Percentiles rank a stretch among this genome's conserved stretches.
phyloP scores from a whole-genome alignment of 2,888 invertebrate genomes.

The Agrenia bidenticulata region DNA sequence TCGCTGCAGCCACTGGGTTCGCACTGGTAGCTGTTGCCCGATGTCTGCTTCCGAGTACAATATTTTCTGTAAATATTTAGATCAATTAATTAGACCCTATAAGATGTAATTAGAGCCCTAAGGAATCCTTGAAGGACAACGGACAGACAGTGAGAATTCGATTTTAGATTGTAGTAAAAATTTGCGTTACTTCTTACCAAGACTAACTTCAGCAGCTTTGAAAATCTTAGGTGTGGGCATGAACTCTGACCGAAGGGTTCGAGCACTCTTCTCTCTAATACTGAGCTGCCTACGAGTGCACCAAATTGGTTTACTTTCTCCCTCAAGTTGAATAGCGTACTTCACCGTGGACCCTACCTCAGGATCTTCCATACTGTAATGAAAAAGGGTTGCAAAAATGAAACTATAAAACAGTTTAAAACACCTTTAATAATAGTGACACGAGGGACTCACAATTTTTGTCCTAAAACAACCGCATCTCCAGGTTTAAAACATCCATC shows the following conservation, averaged over 20 bases:
- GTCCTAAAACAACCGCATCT: conserved; percentile 42
- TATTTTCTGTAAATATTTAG: conserved; percentile 33
- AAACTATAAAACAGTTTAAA: neutral
- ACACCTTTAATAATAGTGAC: neutral
- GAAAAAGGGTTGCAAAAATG: neutral
- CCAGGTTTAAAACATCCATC: conserved; percentile 43
- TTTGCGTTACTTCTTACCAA: conserved; percentile 40
- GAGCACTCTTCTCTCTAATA: conserved; percentile 48
- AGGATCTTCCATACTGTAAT: conserved; percentile 25
- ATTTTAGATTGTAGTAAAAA: too few species aligned
- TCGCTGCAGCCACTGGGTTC: conserved; percentile 4
- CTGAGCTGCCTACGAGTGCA: conserved; percentile 47
- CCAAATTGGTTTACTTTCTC: conserved; percentile 25
- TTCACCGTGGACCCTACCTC: conserved; percentile 25
- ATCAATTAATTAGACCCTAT: too few species aligned
- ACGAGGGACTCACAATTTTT: conserved; percentile 45
- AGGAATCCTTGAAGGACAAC: too few species aligned
- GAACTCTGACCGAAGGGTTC: conserved; percentile 39
- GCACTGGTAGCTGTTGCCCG: conserved; percentile 24
- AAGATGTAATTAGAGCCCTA: too few species aligned
- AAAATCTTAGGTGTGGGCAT: conserved; percentile 17
- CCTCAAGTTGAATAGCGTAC: conserved; percentile 41
- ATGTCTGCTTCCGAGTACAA: conserved; percentile 37
- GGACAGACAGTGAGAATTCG: too few species aligned
- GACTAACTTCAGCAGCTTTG: conserved; percentile 50